These are phyloP conservation scores for Eupithecia vulgata DNA, from an alignment of 2,888 invertebrate species.

Conservation along the genomic window DNA sequence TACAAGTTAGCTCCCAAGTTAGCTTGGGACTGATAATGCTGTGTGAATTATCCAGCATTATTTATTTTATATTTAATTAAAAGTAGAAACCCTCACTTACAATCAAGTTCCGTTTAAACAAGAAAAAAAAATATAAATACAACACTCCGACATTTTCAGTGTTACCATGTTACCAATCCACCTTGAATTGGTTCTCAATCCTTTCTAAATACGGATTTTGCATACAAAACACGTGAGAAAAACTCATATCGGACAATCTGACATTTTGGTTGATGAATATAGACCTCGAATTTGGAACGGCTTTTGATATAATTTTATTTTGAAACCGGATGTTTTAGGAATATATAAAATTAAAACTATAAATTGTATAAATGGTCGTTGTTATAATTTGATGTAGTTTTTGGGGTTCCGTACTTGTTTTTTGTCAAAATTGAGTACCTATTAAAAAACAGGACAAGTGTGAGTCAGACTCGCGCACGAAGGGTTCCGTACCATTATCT, in stretches of 20 bases:
- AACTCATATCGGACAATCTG: slow-evolving; percentile 41
- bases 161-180: slow-evolving; percentile 46
- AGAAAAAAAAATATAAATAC: background rate
- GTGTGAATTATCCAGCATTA: too few species aligned
- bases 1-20: too few species aligned
- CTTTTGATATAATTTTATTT: slow-evolving; percentile 27
- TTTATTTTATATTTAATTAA: too few species aligned
- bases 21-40: too few species aligned
- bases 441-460: too few species aligned
- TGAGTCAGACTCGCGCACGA: too few species aligned
- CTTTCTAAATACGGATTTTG: slow-evolving; percentile 70
- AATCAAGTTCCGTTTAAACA: slow-evolving; percentile 1
- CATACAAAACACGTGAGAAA: slow-evolving; percentile 50
- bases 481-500: too few species aligned
- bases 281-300: slow-evolving; percentile 14
- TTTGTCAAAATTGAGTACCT: too few species aligned
- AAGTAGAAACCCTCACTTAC: background rate
- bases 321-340: slow-evolving; percentile 59
- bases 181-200: slow-evolving; percentile 68
- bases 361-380: background rate
- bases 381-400: background rate
- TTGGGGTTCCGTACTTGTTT: background rate
- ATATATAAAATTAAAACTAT: background rate
- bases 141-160: slow-evolving; percentile 38
- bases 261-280: slow-evolving; percentile 29